These are phyloP conservation scores for Halocynthia aurantium DNA, from an alignment of 23 tunicate species.

Conservation along the genomic window DNA sequence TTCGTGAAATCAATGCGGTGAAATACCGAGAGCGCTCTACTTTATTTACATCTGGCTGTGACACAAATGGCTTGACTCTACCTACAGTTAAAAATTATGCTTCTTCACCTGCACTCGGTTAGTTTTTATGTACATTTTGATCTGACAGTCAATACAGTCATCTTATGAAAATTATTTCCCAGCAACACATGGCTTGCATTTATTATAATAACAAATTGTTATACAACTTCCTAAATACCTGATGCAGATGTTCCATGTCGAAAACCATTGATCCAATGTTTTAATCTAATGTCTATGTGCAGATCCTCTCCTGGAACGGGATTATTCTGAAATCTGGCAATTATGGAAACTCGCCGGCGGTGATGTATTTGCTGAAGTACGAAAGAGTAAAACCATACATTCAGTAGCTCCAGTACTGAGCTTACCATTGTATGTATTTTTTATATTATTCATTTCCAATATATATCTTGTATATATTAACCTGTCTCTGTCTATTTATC, in stretches of 20 bases:
- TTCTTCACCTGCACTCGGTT: constrained; percentile 1
- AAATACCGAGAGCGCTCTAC: constrained; percentile 18
- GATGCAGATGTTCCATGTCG: too few relatives aligned
- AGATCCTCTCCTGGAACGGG: constrained; percentile 41
- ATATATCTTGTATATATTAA: too few relatives aligned
- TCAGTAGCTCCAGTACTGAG: constrained; percentile 54
- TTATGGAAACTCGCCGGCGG: constrained; percentile 98
- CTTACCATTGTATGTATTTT: constrained; percentile 45
- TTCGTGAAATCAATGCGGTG: constrained; percentile 1
- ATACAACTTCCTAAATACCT: too few relatives aligned
- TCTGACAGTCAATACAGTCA: too few relatives aligned
- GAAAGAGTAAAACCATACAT: constrained; percentile 29
- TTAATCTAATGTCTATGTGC: neutral
- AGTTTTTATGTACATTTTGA: neutral
- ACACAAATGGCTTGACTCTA: constrained; percentile 3
- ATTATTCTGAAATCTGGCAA: constrained; percentile 64
- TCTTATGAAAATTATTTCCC: too few relatives aligned
- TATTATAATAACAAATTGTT: too few relatives aligned
- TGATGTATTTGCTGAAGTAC: constrained; percentile 47
- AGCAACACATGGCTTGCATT: too few relatives aligned
- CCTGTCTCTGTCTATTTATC: too few relatives aligned
- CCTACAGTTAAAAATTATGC: constrained; percentile 9
- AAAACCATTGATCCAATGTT: too few relatives aligned
- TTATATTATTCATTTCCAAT: too few relatives aligned
- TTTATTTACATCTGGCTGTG: constrained; percentile 23